phyloP scores from a whole-genome alignment of 1,140 invertebrate genomes.

The Drosophila guanche region DNA sequence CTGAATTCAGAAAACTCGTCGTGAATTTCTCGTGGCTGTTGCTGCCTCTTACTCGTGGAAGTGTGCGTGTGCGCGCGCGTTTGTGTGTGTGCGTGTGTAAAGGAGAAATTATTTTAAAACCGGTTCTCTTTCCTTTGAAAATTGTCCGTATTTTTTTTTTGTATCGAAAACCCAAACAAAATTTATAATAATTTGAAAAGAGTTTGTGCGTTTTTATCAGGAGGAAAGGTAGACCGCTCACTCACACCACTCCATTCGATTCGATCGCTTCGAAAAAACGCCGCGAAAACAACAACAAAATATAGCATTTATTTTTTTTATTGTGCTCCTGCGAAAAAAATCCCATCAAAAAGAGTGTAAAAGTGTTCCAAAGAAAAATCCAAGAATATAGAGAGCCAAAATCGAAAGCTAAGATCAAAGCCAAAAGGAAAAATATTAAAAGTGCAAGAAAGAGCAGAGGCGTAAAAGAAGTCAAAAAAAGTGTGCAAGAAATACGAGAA shows the following conservation, averaged over 20 bases:
- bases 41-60: slow-evolving; percentile 7
- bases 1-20: slow-evolving; percentile 5
- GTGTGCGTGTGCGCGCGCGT: slow-evolving; percentile 18
- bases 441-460: too few relatives aligned
- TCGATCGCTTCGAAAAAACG: too few relatives aligned
- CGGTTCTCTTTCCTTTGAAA: slow-evolving; percentile 24
- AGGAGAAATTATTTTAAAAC: slow-evolving; percentile 47
- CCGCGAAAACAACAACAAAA: slow-evolving; percentile 1
- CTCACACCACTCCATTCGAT: too few relatives aligned
- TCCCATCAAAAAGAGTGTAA: slow-evolving; percentile 16
- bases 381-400: slow-evolving; percentile 30
- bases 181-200: too few relatives aligned
- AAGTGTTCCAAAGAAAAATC: slow-evolving; percentile 12
- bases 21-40: slow-evolving; percentile 19
- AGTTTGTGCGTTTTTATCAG: too few relatives aligned
- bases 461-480: slow-evolving; percentile 14
- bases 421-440: too few relatives aligned
- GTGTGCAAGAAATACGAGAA: slow-evolving; percentile 28
- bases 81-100: slow-evolving; percentile 27
- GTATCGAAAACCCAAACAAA: slow-evolving; percentile 18
- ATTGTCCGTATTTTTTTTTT: slow-evolving; percentile 28
- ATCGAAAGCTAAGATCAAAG: slow-evolving; percentile 42
- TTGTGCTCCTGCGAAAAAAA: slow-evolving; percentile 17
- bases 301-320: background rate
- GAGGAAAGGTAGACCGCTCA: too few relatives aligned